Base-by-base conservation (phyloP, 2,113 vertebrate genomes). In the Murina feae region DNA sequence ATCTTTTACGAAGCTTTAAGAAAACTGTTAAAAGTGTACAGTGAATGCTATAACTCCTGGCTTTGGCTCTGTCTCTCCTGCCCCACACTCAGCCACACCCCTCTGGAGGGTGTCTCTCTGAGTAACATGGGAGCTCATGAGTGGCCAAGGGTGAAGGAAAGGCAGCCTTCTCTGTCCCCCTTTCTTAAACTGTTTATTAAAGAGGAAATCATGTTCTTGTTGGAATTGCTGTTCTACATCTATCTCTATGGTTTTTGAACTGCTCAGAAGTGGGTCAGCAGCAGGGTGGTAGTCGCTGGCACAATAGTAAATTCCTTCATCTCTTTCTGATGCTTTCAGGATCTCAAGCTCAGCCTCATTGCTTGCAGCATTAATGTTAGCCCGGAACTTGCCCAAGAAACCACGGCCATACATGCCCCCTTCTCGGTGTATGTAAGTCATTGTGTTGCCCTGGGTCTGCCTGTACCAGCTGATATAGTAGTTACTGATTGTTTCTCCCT, bases 341-440 rank as follows among this genome's bases (percentile, higher is more conserved):
- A 94, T n/a, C 16, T 12, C 5, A 20, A 96, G 86, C 1, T 53
- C 4, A 53, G 32, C 66, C 75, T 81, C 44, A 13, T 83, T 81
- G 18, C n/a, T 79, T 78, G 7, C 30, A 7, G 0, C 0, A 66
- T 90, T 44, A 72, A 9, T 1, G n/a, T n/a, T 1, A 69, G 49
- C 74, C 23, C 25, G 30, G 17, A 97, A 66, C 39, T 49, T 47
- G 12, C 37, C 35, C 37, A 71, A 18, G 53, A 95, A 95, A 37
- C 65, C 84, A 44, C 28, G n/a, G 25, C 60, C 84, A 58, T 47
- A 83, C 4, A 0, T 1, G 16, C 9, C 14, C 6, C 30, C 13
- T 89, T 96, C 92, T 84, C 17, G 7, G 58, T 78, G 85, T 93
- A 95, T 86, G 69, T 79, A 95, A 69, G 72, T 89, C 37, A 93